Percentiles rank a stretch among this genome's conserved stretches.
phyloP scores from a whole-genome alignment of 2,888 invertebrate genomes.

The Cryptocheilus praepositus region DNA sequence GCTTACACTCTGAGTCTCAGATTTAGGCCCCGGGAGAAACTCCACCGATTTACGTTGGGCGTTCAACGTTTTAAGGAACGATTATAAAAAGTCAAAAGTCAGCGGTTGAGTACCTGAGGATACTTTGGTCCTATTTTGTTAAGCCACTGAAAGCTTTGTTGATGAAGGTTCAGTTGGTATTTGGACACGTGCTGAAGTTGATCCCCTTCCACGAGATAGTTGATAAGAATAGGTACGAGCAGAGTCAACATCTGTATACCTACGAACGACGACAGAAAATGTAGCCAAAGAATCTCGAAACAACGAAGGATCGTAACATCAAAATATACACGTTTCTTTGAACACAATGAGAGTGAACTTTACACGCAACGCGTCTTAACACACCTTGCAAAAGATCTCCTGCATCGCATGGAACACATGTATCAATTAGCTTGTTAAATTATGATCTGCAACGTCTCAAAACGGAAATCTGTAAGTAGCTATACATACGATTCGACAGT shows the following conservation, averaged over 20 bases:
- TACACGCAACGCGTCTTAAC: conserved; percentile 22
- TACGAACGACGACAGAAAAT: conserved; percentile 71
- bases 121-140: conserved; percentile 95
- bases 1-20: too few species aligned
- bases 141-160: conserved; percentile 91
- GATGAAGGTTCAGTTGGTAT: conserved; percentile 85
- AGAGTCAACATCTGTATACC: conserved; percentile 93
- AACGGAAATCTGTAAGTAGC: conserved; percentile 3
- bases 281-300: conserved; percentile 12
- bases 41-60: too few species aligned
- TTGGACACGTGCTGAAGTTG: conserved; percentile 79
- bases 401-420: conserved; percentile 71
- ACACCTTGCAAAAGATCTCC: conserved; percentile 78
- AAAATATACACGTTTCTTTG: not conserved
- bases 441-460: conserved; percentile 1
- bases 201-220: conserved; percentile 85
- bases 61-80: too few species aligned
- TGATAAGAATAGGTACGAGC: conserved; percentile 92
- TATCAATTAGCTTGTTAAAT: conserved; percentile 27
- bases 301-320: not conserved
- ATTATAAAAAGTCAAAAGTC: not conserved
- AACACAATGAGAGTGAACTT: not conserved
- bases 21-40: too few species aligned
- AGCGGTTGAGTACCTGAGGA: conserved; percentile 81
- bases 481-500: conserved; percentile 84